Evolutionary conservation across 30 jellyfish, hydroid and myxozoan genomes (phyloP).

Genomic region (Hydra vulgaris): DNA sequence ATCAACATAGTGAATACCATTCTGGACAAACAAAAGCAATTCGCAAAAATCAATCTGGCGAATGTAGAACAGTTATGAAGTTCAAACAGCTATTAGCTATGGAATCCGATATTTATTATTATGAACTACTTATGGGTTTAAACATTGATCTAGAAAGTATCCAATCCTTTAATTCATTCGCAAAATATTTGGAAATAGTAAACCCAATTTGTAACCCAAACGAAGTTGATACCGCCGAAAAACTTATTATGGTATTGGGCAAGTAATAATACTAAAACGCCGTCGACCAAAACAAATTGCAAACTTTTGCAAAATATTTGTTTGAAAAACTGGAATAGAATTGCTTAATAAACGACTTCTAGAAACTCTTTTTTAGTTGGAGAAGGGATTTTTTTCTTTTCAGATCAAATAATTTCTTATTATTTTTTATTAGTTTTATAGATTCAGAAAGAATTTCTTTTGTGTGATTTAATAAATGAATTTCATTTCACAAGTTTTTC

Average conservation of each 20-base stretch:
- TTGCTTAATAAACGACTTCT: too few relatives aligned
- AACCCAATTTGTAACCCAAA: conserved; percentile 24
- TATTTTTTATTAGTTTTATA: too few relatives aligned
- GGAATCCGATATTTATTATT: conserved; percentile 7
- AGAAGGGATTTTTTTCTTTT: too few relatives aligned
- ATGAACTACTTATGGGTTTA: not conserved
- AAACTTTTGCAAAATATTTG: too few relatives aligned
- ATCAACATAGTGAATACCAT: not conserved
- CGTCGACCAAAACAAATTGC: not conserved
- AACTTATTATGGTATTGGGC: conserved; percentile 3
- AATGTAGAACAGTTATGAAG: not conserved
- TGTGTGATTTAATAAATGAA: too few relatives aligned
- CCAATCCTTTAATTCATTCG: conserved; percentile 18
- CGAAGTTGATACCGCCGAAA: conserved; percentile 18
- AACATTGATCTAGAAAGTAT: conserved; percentile 14
- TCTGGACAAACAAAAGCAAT: not conserved
- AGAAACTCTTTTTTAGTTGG: too few relatives aligned
- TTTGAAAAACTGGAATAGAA: too few relatives aligned
- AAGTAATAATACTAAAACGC: not conserved
- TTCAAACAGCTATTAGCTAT: not conserved
- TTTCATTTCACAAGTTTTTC: too few relatives aligned
- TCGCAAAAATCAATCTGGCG: not conserved
- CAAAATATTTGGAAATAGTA: not conserved
- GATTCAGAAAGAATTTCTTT: too few relatives aligned
- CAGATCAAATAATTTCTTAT: too few relatives aligned